Evolutionary conservation across 2,113 vertebrate genomes (phyloP).

Genomic region (Garra rufa): DNA sequence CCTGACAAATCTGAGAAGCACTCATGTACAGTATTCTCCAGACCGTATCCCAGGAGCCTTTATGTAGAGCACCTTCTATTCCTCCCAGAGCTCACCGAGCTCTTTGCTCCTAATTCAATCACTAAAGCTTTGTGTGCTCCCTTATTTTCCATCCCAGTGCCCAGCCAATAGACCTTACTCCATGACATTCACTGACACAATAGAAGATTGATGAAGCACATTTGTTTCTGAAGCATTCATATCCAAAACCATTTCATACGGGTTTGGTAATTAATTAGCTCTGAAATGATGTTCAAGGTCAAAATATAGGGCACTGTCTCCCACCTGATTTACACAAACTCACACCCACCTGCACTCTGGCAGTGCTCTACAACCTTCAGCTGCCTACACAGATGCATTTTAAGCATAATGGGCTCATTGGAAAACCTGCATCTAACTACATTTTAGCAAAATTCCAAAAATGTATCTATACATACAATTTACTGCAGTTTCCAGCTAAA

Average conservation of each 20-base stretch:
- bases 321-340: conserved; percentile 28
- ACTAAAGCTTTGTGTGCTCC: conserved; percentile 35
- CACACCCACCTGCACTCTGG: conserved; percentile 16
- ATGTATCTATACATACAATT: not conserved
- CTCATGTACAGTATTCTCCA: conserved; percentile 23
- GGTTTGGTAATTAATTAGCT: conserved; percentile 73
- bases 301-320: conserved; percentile 49
- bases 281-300: conserved; percentile 71
- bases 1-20: conserved; percentile 1
- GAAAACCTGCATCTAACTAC: not conserved
- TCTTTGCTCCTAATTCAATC: conserved; percentile 51
- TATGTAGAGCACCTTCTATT: conserved; percentile 36
- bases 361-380: not conserved
- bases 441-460: not conserved
- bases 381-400: not conserved
- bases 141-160: conserved; percentile 47
- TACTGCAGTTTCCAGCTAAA: not conserved
- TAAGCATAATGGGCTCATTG: not conserved
- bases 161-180: conserved; percentile 43
- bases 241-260: conserved; percentile 74
- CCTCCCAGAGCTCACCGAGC: not conserved
- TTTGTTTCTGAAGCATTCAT: conserved; percentile 65
- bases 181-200: conserved; percentile 52
- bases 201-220: conserved; percentile 65
- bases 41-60: conserved; percentile 17